Evolutionary conservation across 2,113 vertebrate species (phyloP).

Genomic region (Periophthalmus modestus): DNA sequence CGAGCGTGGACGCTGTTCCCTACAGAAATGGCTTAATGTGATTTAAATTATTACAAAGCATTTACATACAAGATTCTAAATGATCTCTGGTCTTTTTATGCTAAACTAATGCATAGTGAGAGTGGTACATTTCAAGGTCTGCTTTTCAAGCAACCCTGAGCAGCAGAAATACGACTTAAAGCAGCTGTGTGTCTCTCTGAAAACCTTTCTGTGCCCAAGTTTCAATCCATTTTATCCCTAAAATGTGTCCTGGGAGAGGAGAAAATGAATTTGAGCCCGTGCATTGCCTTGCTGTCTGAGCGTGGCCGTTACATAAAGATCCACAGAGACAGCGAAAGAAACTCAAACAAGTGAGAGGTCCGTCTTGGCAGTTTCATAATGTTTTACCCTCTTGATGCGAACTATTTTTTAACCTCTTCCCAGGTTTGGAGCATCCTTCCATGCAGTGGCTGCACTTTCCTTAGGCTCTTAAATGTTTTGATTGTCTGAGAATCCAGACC

Average conservation of each 20-base stretch:
- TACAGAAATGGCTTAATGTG: conserved; percentile 23
- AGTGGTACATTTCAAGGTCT: conserved; percentile 16
- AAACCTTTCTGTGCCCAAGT: conserved; percentile 48
- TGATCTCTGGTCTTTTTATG: conserved; percentile 7
- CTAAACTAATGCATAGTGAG: not conserved
- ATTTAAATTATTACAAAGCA: conserved; percentile 35
- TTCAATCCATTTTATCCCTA: conserved; percentile 62
- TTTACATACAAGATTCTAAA: conserved; percentile 22
- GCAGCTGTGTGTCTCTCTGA: conserved; percentile 35
- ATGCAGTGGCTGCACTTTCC: not conserved
- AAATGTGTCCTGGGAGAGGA: conserved; percentile 59
- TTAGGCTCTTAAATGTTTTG: not conserved
- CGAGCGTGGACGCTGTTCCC: conserved; percentile 8
- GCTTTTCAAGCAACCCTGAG: conserved; percentile 12
- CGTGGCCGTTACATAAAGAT: conserved; percentile 43
- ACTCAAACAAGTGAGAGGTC: conserved; percentile 44
- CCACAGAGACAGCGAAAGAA: conserved; percentile 47
- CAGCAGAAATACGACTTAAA: conserved; percentile 35
- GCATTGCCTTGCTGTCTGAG: conserved; percentile 42
- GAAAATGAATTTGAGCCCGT: conserved; percentile 54
- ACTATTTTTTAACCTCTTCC: conserved; percentile 29
- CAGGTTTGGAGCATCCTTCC: conserved; percentile 11
- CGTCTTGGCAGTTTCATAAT: conserved; percentile 45
- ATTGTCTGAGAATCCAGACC: not conserved
- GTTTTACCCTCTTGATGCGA: conserved; percentile 47